These are phyloP conservation scores for Toxonevra muliebris DNA, from an alignment of 2,888 invertebrate species.

Conservation along the genomic window DNA sequence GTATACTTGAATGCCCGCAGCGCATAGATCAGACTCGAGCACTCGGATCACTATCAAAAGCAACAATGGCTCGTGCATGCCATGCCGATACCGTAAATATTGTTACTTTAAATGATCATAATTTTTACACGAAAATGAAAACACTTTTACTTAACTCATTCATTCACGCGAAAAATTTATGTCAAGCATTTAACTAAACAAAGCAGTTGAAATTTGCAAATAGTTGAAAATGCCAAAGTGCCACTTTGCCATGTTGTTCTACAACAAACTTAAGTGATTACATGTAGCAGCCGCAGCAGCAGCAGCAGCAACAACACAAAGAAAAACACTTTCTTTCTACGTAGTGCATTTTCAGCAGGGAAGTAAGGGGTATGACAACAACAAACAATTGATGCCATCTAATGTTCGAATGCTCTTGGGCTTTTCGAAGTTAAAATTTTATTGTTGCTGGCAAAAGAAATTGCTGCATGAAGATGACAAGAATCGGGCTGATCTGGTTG, in stretches of 20 bases:
- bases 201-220: neutral
- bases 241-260: neutral
- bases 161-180: constrained; percentile 21
- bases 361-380: neutral
- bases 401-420: neutral
- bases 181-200: constrained; percentile 17
- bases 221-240: neutral
- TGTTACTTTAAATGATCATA: no score
- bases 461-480: neutral
- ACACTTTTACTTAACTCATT: constrained; percentile 29
- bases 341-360: neutral
- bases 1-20: no score
- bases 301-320: no score
- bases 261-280: neutral
- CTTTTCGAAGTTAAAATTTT: neutral
- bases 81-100: no score
- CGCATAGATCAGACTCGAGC: no score
- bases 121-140: constrained; percentile 13
- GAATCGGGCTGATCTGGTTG: neutral
- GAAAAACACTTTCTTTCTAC: neutral
- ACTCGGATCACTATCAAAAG: no score
- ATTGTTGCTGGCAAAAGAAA: neutral
- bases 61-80: no score
- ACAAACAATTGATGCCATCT: neutral
- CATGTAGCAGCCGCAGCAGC: neutral